Percentiles rank a stretch among this genome's conserved stretches.
phyloP scores from a whole-genome alignment of 2,797 vertebrate species.

The Pangasius larnaudii region DNA sequence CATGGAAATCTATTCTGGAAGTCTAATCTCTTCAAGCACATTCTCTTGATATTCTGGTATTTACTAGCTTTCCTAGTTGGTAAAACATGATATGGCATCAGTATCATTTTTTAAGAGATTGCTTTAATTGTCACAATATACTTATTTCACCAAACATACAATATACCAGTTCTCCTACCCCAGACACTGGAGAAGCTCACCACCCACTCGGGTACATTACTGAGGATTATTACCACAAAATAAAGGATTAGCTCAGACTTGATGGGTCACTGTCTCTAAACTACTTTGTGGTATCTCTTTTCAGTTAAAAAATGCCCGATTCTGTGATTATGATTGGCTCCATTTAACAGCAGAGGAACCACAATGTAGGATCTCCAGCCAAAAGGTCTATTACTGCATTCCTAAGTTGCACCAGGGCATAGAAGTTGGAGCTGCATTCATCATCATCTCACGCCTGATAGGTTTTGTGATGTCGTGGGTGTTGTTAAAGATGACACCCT shows the following conservation, averaged over 20 bases:
- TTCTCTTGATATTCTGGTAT: not conserved
- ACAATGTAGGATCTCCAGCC: constrained; percentile 20
- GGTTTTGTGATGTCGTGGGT: constrained; percentile 14
- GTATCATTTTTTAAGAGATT: not conserved
- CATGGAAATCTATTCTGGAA: not conserved
- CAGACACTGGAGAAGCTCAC: not conserved
- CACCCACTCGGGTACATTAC: constrained; percentile 2
- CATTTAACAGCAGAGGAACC: constrained; percentile 12
- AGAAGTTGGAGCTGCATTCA: not conserved
- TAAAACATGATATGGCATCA: not conserved
- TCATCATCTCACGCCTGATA: constrained; percentile 14
- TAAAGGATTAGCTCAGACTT: constrained; percentile 38
- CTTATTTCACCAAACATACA: too few species aligned
- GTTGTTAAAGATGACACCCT: constrained; percentile 21
- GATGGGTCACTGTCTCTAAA: constrained; percentile 27
- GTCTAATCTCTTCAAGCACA: not conserved
- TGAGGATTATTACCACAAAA: constrained; percentile 25
- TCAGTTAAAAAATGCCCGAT: not conserved
- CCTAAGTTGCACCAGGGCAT: constrained; percentile 10
- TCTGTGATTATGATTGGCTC: constrained; percentile 28
- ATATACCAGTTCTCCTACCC: not conserved
- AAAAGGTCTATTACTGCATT: constrained; percentile 33
- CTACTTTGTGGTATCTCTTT: constrained; percentile 15
- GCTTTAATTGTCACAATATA: not conserved
- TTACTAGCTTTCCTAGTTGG: not conserved